A percentile compares a stretch with the other conserved stretches of the same genome.
Conservation (phyloP, 2,888 invertebrate species). For the Noctua fimbriata region DNA sequence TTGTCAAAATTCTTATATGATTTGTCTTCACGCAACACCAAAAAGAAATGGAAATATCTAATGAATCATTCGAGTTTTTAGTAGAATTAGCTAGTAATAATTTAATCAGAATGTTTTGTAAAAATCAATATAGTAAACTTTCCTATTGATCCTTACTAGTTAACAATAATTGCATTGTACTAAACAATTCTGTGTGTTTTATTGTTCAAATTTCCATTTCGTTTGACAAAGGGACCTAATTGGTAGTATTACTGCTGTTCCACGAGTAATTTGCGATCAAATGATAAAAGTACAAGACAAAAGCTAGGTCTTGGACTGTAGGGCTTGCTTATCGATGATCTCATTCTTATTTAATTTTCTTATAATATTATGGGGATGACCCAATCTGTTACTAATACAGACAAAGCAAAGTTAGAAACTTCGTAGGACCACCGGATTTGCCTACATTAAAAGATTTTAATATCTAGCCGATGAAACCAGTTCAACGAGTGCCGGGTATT, state of each 20-base stretch:
- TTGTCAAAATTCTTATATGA: background rate
- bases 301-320: background rate
- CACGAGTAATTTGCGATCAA: background rate
- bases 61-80: background rate
- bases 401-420: background rate
- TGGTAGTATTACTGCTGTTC: background rate
- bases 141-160: background rate
- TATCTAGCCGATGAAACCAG: background rate
- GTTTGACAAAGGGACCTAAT: background rate
- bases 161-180: background rate
- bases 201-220: background rate
- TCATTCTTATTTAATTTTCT: background rate
- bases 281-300: background rate
- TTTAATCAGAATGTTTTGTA: background rate
- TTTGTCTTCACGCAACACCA: no score
- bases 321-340: background rate
- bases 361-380: no score
- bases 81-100: background rate
- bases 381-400: background rate
- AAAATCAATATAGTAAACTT: background rate
- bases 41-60: background rate
- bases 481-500: background rate
- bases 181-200: background rate
- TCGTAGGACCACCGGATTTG: background rate
- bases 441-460: background rate